phyloP scores from a whole-genome alignment of 1,140 invertebrate species.

The Eubasilissa regina region DNA sequence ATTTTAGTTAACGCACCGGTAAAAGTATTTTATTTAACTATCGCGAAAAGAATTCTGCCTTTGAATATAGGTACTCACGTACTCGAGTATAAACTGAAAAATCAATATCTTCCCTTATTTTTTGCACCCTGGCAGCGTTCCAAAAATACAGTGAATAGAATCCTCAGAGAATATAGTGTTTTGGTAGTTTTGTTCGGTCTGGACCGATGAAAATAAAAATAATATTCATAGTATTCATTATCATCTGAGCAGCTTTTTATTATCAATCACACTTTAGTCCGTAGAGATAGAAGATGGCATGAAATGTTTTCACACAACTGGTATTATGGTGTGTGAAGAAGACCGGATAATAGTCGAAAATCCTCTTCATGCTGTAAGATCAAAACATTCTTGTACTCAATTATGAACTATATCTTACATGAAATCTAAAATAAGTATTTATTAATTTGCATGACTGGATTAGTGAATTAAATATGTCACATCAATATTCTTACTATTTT shows the following conservation, averaged over 20 bases:
- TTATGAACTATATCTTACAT: no score
- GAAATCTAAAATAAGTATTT: no score
- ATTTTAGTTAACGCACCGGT: no score
- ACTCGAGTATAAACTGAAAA: constrained; percentile 17
- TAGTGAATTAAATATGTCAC: no score
- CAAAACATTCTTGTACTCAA: no score
- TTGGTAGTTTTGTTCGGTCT: constrained; percentile 8
- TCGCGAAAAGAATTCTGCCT: neutral
- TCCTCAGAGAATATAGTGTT: constrained; percentile 11
- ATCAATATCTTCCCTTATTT: constrained; percentile 29
- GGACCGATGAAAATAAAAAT: constrained; percentile 31
- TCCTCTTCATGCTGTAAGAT: no score
- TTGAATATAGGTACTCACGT: neutral
- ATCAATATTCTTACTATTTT: no score
- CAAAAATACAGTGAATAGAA: constrained; percentile 5
- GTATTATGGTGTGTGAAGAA: no score
- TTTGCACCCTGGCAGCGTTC: constrained; percentile 26
- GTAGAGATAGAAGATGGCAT: no score
- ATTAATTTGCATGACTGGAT: no score
- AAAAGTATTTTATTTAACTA: neutral
- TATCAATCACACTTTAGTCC: constrained; percentile 10
- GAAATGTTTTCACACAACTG: no score
- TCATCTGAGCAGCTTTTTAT: constrained; percentile 20
- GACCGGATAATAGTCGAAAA: no score
- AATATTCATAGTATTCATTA: constrained; percentile 36